These are phyloP conservation scores for Pachycephala philippinensis DNA, from an alignment of 2,113 vertebrate species.

Conservation along the genomic window DNA sequence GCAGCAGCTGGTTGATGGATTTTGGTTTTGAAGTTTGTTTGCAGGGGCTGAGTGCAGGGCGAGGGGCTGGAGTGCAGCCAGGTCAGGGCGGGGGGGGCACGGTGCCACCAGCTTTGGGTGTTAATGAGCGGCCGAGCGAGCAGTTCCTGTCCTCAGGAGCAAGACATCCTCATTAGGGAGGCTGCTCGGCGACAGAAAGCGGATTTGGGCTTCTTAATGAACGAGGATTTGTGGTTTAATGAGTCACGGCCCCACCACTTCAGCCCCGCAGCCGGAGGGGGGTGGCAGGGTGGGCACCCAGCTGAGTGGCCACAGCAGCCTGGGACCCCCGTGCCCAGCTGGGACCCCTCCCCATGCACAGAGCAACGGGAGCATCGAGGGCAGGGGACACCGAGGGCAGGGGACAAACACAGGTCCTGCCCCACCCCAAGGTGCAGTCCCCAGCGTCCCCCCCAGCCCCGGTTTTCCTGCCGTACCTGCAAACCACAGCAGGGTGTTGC, in stretches of 20 bases:
- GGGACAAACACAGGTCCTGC: neutral
- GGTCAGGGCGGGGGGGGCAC: neutral
- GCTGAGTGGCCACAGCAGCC: neutral
- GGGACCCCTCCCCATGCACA: neutral
- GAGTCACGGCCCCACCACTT: neutral
- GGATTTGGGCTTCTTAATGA: conserved; percentile 56
- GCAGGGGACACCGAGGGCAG: neutral
- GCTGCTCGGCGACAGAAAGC: neutral
- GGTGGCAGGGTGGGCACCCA: neutral
- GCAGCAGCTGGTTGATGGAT: neutral
- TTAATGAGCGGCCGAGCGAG: neutral
- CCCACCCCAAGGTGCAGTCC: too few relatives aligned
- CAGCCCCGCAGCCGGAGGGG: neutral
- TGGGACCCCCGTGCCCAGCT: fast-evolving
- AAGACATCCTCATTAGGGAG: conserved; percentile 52
- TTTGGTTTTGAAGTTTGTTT: neutral
- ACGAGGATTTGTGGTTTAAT: conserved; percentile 43
- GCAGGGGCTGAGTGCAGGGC: neutral
- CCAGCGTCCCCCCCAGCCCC: neutral
- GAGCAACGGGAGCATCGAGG: fast-evolving
- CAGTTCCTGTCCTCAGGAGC: conserved; percentile 1
- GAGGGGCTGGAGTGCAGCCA: neutral
- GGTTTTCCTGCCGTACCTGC: conserved; percentile 70
- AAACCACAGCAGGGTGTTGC: conserved; percentile 90
- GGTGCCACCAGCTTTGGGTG: neutral